phyloP scores from a whole-genome alignment of 2,113 vertebrate species.

The human region GRCh38 chr1:5806001-5806500 shows the following conservation, averaged over 20 bases:
- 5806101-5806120: no score
- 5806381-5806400: background rate
- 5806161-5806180: no score
- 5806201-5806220: background rate
- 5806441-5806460: background rate
- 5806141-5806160: no score
- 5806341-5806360: background rate
- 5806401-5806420: background rate
- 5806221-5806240: background rate
- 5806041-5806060: no score
- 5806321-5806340: accelerated
- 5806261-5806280: background rate
- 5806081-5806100: no score
- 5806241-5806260: background rate
- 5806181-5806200: no score
- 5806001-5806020: no score
- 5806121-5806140: no score
- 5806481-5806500: background rate
- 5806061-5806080: no score
- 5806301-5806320: background rate
- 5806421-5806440: background rate
- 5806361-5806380: background rate
- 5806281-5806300: background rate
- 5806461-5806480: background rate
- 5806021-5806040: no score